phyloP scores from a whole-genome alignment of 2,888 invertebrate genomes.

The Cataglyphis cursor region DNA sequence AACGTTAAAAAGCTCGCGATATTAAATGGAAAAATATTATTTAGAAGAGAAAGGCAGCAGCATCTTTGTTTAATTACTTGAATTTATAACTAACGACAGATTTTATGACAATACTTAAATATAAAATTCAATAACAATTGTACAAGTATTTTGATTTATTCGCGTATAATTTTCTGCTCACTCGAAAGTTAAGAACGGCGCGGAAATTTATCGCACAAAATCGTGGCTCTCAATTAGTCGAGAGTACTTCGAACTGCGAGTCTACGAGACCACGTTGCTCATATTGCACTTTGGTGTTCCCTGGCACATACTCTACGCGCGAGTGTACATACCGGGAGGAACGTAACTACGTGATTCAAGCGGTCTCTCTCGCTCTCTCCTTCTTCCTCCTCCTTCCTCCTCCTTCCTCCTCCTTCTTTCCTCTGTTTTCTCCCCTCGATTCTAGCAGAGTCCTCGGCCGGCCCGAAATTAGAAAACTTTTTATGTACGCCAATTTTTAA shows the following conservation, averaged over 20 bases:
- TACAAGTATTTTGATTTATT: neutral
- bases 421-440: constrained; percentile 49
- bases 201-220: constrained; percentile 42
- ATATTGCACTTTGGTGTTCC: constrained; percentile 29
- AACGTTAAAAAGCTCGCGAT: neutral
- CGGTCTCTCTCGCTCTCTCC: constrained; percentile 35
- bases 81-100: neutral
- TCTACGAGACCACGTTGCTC: constrained; percentile 49
- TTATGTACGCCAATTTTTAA: constrained; percentile 86
- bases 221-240: constrained; percentile 52
- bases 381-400: constrained; percentile 19
- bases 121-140: neutral
- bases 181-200: neutral
- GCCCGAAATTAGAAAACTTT: constrained; percentile 86
- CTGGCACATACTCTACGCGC: constrained; percentile 50
- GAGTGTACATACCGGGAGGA: constrained; percentile 61
- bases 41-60: neutral
- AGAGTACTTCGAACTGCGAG: constrained; percentile 42
- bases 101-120: neutral
- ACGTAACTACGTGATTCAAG: constrained; percentile 74
- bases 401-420: constrained; percentile 13
- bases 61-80: neutral
- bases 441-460: constrained; percentile 72
- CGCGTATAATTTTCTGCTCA: neutral
- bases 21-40: constrained; percentile 14